phyloP scores from a whole-genome alignment of 2,888 invertebrate species.

The Mechanitis messenoides region DNA sequence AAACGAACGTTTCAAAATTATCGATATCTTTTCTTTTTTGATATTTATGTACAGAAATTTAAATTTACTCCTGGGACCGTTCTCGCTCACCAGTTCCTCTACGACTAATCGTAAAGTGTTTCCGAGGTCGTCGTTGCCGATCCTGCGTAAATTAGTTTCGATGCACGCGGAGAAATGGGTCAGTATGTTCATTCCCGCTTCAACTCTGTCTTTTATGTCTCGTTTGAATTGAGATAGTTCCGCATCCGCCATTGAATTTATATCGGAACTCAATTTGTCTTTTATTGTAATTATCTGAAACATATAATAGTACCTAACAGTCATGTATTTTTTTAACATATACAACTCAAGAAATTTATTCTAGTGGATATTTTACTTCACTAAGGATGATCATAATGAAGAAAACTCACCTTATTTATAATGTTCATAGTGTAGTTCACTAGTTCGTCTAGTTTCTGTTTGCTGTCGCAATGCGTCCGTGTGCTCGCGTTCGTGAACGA shows the following conservation, averaged over 20 bases:
- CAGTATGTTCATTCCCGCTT: not conserved
- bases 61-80: not conserved
- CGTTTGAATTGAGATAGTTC: not conserved
- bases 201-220: not conserved
- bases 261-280: not conserved
- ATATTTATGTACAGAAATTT: too few species aligned
- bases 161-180: not conserved
- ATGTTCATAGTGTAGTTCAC: constrained; percentile 40
- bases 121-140: not conserved
- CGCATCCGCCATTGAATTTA: not conserved
- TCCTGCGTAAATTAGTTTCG: not conserved
- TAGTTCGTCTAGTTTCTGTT: constrained; percentile 42
- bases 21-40: too few species aligned
- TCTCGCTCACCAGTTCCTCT: not conserved
- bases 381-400: not conserved
- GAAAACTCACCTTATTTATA: constrained; percentile 42
- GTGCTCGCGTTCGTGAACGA: constrained; percentile 39
- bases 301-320: not conserved
- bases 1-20: not conserved
- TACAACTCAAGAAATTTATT: too few species aligned
- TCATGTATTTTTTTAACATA: not conserved
- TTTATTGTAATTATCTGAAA: not conserved
- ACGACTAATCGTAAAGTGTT: not conserved
- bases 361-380: not conserved
- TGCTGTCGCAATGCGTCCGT: constrained; percentile 39